Evolutionary conservation across 2,113 vertebrate genomes (phyloP).

Genomic region (Poeciliopsis retropinna): DNA sequence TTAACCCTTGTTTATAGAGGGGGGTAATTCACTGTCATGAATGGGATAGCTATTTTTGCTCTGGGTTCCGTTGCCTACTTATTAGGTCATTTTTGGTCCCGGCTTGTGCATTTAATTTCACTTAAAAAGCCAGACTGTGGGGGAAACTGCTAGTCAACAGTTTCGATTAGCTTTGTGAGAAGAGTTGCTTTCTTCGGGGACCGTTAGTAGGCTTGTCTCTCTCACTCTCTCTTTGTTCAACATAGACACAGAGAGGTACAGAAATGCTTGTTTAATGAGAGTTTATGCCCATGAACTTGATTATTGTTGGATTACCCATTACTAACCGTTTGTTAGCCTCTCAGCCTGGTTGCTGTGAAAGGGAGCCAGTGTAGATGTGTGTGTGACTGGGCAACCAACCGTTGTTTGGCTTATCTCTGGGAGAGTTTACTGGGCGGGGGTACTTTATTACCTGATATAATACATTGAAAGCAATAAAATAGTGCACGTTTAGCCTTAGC

Average conservation of each 20-base stretch:
- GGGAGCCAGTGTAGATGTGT: slow-evolving; percentile 9
- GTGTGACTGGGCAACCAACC: background rate
- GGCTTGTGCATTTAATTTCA: slow-evolving; percentile 24
- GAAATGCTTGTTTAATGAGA: background rate
- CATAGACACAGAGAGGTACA: background rate
- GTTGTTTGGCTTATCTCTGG: slow-evolving; percentile 38
- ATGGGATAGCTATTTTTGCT: background rate
- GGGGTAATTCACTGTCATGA: background rate
- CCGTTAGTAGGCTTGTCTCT: background rate
- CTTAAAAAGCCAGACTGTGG: slow-evolving; percentile 36
- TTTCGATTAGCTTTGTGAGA: slow-evolving; percentile 37
- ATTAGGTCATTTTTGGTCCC: background rate
- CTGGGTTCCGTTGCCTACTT: background rate
- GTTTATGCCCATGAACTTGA: background rate
- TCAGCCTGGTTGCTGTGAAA: slow-evolving; percentile 37
- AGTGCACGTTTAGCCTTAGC: background rate
- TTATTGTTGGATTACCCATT: background rate
- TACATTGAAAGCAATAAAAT: background rate
- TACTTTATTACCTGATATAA: slow-evolving; percentile 8
- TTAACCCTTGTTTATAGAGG: background rate
- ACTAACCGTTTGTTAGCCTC: background rate
- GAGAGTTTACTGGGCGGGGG: slow-evolving; percentile 30
- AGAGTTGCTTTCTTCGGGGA: slow-evolving; percentile 29
- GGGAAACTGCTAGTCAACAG: slow-evolving; percentile 50
- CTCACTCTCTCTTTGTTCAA: background rate